Evolutionary conservation across 2,888 invertebrate species (phyloP).

Genomic region (Meta bourneti): DNA sequence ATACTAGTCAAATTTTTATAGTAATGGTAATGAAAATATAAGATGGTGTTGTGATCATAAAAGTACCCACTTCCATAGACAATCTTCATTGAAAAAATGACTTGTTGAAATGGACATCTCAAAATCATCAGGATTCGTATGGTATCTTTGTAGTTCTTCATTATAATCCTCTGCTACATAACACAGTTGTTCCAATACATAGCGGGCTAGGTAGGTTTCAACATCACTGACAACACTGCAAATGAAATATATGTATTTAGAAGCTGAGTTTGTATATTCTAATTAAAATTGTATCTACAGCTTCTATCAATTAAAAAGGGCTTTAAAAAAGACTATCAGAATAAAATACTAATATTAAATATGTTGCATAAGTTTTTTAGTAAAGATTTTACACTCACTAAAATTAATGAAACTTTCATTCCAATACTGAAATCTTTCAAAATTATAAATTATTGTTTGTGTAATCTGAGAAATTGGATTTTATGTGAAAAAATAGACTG

Average conservation of each 20-base stretch:
- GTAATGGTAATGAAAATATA: too few species aligned
- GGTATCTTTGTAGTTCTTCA: constrained; percentile 81
- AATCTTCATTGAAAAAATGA: constrained; percentile 78
- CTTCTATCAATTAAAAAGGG: not conserved
- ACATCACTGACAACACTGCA: constrained; percentile 80
- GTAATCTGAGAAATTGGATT: too few species aligned
- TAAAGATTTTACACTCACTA: too few species aligned
- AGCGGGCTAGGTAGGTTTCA: constrained; percentile 82
- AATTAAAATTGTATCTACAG: not conserved
- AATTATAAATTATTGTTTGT: too few species aligned
- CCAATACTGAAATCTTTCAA: too few species aligned
- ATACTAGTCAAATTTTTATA: too few species aligned
- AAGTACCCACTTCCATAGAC: constrained; percentile 53
- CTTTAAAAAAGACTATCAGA: not conserved
- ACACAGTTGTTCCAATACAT: constrained; percentile 82
- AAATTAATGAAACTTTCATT: too few species aligned
- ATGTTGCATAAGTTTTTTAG: not conserved
- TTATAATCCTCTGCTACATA: constrained; percentile 82
- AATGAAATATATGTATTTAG: not conserved
- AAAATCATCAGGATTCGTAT: constrained; percentile 80
- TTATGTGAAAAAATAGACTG: too few species aligned
- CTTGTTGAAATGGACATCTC: constrained; percentile 78
- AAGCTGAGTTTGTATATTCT: too few species aligned
- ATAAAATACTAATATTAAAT: not conserved
- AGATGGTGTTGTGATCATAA: too few species aligned